Base-by-base conservation (phyloP, 1,140 invertebrate species). In the Habropoda laboriosa region DNA sequence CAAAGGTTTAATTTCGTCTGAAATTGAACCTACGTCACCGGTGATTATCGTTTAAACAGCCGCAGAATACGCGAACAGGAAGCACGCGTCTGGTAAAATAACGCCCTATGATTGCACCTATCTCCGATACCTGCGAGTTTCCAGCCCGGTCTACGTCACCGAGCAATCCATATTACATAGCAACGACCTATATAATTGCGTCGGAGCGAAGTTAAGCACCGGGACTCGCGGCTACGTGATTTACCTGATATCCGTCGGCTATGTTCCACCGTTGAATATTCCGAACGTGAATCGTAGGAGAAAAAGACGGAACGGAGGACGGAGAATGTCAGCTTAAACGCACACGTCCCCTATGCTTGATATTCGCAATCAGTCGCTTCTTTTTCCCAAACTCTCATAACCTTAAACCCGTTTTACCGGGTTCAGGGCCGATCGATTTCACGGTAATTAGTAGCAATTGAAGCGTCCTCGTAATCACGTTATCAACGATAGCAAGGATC, bases 371-470 rank as follows among this genome's bases (percentile, higher is more conserved):
- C n/a, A n/a, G n/a, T n/a, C n/a, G n/a, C n/a, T n/a, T n/a, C n/a
- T n/a, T n/a, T n/a, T n/a, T n/a, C n/a, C n/a, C n/a, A n/a, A n/a
- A n/a, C n/a, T n/a, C n/a, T n/a, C n/a, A n/a, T n/a, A n/a, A n/a
- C n/a, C n/a, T n/a, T n/a, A n/a, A n/a, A n/a, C n/a, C n/a, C n/a
- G n/a, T n/a, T n/a, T n/a, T n/a, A n/a, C n/a, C n/a, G n/a, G n/a
- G n/a, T n/a, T n/a, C n/a, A n/a, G n/a, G n/a, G n/a, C 24, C 24
- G 49, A 21, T 77, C 51, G 78, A 79, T 81, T 81, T 24, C 16
- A 21, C 27, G 60, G 10, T 27, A 67, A 81, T 72, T 66, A 40
- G 47, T 30, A 58, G 60, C 51, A 79, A 79, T 79, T 72, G 71
- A 47, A 67, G 47, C 66, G 32, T 66, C 70, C 47, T 18, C 30